These are phyloP conservation scores for Dermatemys mawii DNA, from an alignment of 2,113 vertebrate species.

Conservation along the genomic window DNA sequence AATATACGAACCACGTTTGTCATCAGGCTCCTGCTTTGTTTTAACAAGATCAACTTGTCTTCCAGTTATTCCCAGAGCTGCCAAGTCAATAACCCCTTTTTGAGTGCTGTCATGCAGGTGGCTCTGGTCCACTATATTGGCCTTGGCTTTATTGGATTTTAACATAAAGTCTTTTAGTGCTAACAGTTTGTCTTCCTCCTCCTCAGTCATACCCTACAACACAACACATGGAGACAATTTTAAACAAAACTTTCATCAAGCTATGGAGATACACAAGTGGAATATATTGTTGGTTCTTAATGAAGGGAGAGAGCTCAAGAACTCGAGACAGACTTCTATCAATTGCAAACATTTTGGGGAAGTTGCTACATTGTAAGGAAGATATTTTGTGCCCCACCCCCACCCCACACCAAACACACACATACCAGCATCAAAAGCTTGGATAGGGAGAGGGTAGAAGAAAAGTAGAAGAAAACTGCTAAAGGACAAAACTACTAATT, in stretches of 20 bases:
- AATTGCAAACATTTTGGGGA: background rate
- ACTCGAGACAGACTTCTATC: background rate
- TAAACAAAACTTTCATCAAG: background rate
- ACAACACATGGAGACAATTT: constrained; percentile 22
- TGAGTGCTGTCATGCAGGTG: constrained; percentile 87
- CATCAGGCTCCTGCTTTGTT: constrained; percentile 90
- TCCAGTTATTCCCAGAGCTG: constrained; percentile 87
- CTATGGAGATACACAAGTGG: background rate
- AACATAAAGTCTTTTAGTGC: constrained; percentile 98
- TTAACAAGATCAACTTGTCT: constrained; percentile 95
- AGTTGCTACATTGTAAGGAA: background rate
- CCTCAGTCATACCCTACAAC: constrained; percentile 94
- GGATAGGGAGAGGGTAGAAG: background rate
- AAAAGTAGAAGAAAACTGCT: background rate
- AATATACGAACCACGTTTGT: constrained; percentile 88
- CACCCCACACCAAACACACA: no score
- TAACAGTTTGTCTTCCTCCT: constrained; percentile 96
- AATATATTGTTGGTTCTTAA: background rate
- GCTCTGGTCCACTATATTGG: constrained; percentile 93
- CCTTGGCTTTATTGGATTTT: constrained; percentile 97
- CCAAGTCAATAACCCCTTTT: constrained; percentile 91
- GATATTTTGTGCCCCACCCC: background rate
- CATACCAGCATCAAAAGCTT: background rate
- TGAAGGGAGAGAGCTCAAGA: background rate
- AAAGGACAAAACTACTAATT: background rate